Base-by-base conservation (phyloP, 2,888 invertebrate species). In the Colostygia pectinataria region DNA sequence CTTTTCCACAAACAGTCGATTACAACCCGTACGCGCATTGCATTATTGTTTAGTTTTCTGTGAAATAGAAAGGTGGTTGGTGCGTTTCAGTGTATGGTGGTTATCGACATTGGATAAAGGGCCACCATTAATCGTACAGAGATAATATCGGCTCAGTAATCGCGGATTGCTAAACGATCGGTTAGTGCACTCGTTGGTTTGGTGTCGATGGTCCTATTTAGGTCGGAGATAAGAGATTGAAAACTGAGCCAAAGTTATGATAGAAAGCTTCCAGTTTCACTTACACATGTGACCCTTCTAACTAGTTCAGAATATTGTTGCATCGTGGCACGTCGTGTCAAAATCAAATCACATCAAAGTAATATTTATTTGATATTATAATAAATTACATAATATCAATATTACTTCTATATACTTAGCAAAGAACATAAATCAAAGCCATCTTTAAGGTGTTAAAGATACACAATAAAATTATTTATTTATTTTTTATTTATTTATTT, bases 81-180 rank as follows among this genome's bases (percentile, higher is more conserved):
- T 64, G 49, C 67, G 66, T 80, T 79, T 65, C 42, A 58, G 53
- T 39, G 38, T 43, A 59, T 46, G 52, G 43, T 45, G 54, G 63
- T 63, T 73, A 75, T 80, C 80, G 82, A 80, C 82, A 75, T 81
- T 80, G 84, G 84, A 84, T 86, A 85, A 83, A 85, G 83, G 84
- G 83, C 76, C 70, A 64, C 76, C 82, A 87, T 87, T 85, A 86
- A 86, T 86, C 85, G 83, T 78, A 65, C 65, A 63, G 67, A 74
- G 86, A 86, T 86, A 86, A 84, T 83, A 86, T 86, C 86, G 77
- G 77, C 72, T 74, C 74, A 66, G 84, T 84, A 84, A 86, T 83
- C 84, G 77, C 73, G 80, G 83, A 84, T 85, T 83, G 80, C 83
- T 81, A 80, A 85, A 82, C 77, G 83, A 78, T 81, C 77, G 79